These are phyloP conservation scores for Leptarthrus brevirostris DNA, from an alignment of 2,888 invertebrate species.

Conservation along the genomic window DNA sequence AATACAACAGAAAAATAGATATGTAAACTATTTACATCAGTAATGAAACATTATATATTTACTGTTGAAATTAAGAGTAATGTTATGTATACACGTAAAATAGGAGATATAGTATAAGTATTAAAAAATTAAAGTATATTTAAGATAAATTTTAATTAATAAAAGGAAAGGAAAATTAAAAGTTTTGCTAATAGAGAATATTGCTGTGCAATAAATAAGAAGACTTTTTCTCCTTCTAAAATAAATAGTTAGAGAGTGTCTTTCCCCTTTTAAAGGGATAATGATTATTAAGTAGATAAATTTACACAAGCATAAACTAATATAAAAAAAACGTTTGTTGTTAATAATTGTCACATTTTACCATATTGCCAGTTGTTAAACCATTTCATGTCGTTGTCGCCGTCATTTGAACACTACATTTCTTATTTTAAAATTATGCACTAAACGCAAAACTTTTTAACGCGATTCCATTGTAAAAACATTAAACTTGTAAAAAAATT, in stretches of 20 bases:
- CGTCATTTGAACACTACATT: constrained; percentile 21
- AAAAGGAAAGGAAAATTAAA: constrained; percentile 13
- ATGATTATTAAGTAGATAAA: constrained; percentile 39
- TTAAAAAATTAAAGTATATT: not conserved
- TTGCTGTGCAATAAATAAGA: constrained; percentile 48
- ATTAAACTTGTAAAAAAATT: not conserved
- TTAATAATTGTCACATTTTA: constrained; percentile 43
- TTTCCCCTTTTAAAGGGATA: constrained; percentile 44
- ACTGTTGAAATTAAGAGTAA: constrained; percentile 1
- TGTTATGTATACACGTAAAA: constrained; percentile 27
- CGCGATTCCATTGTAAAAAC: not conserved
- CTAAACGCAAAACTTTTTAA: not conserved
- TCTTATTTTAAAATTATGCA: not conserved
- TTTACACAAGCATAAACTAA: constrained; percentile 26
- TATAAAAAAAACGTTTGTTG: constrained; percentile 29
- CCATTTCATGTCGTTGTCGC: constrained; percentile 29
- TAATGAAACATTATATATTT: constrained; percentile 17
- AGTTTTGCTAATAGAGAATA: constrained; percentile 40
- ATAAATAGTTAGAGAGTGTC: constrained; percentile 44
- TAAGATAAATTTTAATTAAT: constrained; percentile 25
- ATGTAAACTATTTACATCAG: constrained; percentile 1
- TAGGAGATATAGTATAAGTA: constrained; percentile 16
- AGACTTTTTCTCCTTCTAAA: constrained; percentile 43
- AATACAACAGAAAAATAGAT: not conserved
- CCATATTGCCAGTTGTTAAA: constrained; percentile 34